These are phyloP conservation scores for Dromius quadrimaculatus DNA, from an alignment of 2,888 invertebrate species.

Conservation along the genomic window DNA sequence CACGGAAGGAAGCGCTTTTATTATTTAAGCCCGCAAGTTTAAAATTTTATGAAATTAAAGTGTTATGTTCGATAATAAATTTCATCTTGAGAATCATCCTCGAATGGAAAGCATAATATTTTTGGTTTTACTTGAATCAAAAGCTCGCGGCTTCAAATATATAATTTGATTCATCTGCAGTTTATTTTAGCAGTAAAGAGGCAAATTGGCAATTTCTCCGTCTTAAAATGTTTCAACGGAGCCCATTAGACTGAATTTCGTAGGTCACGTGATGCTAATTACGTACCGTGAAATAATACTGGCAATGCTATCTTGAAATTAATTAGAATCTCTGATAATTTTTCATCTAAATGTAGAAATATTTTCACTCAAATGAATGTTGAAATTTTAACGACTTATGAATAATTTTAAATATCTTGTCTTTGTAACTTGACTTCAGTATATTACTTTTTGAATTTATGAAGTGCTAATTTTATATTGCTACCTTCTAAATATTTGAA, in stretches of 20 bases:
- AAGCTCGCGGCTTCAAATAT: conserved; percentile 31
- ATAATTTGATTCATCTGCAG: conserved; percentile 42
- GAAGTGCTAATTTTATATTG: no score
- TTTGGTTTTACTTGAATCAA: conserved; percentile 47
- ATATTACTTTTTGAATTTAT: no score
- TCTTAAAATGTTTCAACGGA: not conserved
- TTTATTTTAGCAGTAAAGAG: conserved; percentile 41
- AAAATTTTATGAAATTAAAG: conserved; percentile 46
- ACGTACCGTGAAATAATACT: conserved; percentile 24
- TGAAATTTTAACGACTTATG: conserved; percentile 15
- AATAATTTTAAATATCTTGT: conserved; percentile 24
- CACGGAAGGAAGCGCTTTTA: conserved; percentile 30
- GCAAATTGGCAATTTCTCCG: conserved; percentile 19
- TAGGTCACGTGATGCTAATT: conserved; percentile 33
- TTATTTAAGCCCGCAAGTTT: conserved; percentile 36
- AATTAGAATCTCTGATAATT: conserved; percentile 35
- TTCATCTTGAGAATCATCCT: conserved; percentile 35
- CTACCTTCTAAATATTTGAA: no score
- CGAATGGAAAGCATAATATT: conserved; percentile 40
- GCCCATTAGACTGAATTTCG: conserved; percentile 19
- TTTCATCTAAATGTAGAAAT: conserved; percentile 32
- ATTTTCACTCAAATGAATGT: conserved; percentile 10
- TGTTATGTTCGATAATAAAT: conserved; percentile 45
- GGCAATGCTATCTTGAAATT: not conserved
- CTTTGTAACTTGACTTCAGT: no score